These are phyloP conservation scores for Kryphioiulus occultus DNA, from an alignment of 2,888 invertebrate genomes.

Conservation along the genomic window DNA sequence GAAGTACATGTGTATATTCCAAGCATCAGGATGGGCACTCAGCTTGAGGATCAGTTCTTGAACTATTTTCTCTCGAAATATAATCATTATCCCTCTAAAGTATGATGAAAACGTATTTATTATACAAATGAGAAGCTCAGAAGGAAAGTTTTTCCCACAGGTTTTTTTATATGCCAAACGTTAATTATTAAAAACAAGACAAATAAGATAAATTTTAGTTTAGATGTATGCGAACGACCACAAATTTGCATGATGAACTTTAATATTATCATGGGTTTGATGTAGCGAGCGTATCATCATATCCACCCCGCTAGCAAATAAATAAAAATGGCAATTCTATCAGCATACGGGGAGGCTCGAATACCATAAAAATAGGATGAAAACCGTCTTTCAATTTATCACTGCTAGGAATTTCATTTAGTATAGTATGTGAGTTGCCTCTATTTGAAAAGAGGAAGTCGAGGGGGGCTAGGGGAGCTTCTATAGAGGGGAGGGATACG, in stretches of 20 bases:
- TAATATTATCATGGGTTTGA: background rate
- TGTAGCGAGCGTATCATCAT: background rate
- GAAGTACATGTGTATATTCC: too few relatives aligned
- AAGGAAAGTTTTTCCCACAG: background rate
- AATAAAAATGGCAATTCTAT: constrained; percentile 5
- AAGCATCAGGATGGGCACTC: too few relatives aligned
- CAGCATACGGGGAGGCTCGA: background rate
- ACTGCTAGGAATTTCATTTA: constrained; percentile 5
- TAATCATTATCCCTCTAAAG: too few relatives aligned
- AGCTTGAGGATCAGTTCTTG: too few relatives aligned
- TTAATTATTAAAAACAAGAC: background rate
- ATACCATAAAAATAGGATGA: constrained; percentile 5
- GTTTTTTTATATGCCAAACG: background rate
- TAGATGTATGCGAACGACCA: background rate
- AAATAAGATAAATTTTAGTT: background rate
- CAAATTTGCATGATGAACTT: background rate
- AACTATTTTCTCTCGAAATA: too few relatives aligned
- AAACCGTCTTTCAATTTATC: constrained; percentile 5
- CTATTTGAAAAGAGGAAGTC: background rate
- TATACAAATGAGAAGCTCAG: background rate
- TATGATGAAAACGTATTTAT: too few relatives aligned
- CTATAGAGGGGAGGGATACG: background rate
- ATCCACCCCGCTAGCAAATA: background rate
- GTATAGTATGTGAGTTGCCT: constrained; percentile 19
- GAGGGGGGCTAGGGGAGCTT: background rate